These are phyloP conservation scores for Apocrypta bakeri DNA, from an alignment of 1,140 invertebrate genomes.

Conservation along the genomic window DNA sequence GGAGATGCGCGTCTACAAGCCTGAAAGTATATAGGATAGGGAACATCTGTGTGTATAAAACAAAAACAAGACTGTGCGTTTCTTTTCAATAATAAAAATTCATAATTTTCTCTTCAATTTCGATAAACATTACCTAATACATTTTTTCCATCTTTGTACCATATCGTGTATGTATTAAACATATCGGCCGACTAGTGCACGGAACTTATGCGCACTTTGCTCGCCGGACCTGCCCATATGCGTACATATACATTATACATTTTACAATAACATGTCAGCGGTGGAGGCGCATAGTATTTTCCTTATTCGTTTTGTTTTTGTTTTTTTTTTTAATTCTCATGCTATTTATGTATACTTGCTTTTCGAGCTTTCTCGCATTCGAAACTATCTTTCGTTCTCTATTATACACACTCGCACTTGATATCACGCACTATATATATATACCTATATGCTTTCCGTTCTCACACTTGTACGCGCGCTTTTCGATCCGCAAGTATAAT, in stretches of 20 bases:
- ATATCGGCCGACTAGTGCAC: constrained; percentile 57
- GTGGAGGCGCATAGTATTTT: not conserved
- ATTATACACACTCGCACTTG: not conserved
- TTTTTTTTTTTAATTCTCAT: not conserved
- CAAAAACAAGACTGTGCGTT: not conserved
- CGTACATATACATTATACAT: constrained; percentile 35
- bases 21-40: not conserved
- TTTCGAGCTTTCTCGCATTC: not conserved
- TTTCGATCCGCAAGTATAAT: no score
- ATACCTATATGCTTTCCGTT: not conserved
- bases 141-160: constrained; percentile 72
- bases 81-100: constrained; percentile 69
- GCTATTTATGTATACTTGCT: not conserved
- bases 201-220: not conserved
- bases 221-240: constrained; percentile 22
- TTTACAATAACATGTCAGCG: constrained; percentile 39
- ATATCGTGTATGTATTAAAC: constrained; percentile 70
- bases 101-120: constrained; percentile 69
- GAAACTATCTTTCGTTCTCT: not conserved
- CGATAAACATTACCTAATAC: constrained; percentile 71
- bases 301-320: no score
- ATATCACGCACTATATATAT: not conserved
- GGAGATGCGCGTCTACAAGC: no score
- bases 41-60: not conserved
- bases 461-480: not conserved